These are phyloP conservation scores for Planococcus citri DNA, from an alignment of 1,140 invertebrate genomes.

Conservation along the genomic window DNA sequence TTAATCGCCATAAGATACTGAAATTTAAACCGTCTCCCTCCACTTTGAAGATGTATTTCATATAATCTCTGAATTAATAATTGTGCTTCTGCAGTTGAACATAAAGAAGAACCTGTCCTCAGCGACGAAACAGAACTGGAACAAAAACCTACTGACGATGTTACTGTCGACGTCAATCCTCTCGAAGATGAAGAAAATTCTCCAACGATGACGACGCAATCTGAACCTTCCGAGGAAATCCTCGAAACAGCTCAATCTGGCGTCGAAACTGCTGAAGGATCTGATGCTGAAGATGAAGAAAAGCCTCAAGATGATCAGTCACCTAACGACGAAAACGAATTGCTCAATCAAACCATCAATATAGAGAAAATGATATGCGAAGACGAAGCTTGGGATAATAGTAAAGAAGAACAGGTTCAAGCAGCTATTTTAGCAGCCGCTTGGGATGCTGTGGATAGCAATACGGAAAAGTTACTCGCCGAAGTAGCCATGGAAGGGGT, in stretches of 20 bases:
- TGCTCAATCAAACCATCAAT: neutral
- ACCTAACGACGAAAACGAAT: neutral
- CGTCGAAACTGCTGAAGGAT: neutral
- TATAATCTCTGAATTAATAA: too few species aligned
- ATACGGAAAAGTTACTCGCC: conserved; percentile 36
- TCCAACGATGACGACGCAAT: too few species aligned
- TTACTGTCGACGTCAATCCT: too few species aligned
- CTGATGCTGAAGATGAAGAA: neutral
- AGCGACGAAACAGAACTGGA: too few species aligned
- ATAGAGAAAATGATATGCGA: neutral
- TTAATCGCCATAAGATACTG: too few species aligned
- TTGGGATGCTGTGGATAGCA: conserved; percentile 37
- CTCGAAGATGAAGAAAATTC: too few species aligned
- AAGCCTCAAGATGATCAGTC: neutral
- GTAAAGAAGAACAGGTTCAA: conserved; percentile 4
- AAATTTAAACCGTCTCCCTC: too few species aligned
- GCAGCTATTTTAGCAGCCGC: conserved; percentile 28
- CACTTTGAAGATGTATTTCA: too few species aligned
- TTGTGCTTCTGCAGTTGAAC: too few species aligned
- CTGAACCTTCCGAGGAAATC: too few species aligned
- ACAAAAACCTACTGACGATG: too few species aligned
- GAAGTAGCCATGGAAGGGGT: conserved; percentile 25
- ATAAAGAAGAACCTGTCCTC: too few species aligned
- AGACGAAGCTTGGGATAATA: neutral
- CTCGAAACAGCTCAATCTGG: neutral